A percentile compares a stretch with the other conserved stretches of the same genome.
Evolutionary conservation across 2,888 invertebrate genomes (phyloP).

Genomic region (Lycophotia porphyrea): DNA sequence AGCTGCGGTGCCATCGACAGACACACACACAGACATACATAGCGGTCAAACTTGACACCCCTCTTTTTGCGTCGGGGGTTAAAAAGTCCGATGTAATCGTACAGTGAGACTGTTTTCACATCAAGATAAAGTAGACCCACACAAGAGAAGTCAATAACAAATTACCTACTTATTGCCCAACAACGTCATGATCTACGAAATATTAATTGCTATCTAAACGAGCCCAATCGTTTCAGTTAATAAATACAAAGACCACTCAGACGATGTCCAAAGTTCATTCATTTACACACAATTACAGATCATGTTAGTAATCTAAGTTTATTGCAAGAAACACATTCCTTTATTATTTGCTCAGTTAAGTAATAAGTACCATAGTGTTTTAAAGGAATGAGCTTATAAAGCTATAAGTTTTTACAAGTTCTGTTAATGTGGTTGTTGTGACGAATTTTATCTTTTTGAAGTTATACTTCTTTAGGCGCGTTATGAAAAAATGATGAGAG

Average conservation of each 20-base stretch:
- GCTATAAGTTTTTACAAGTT: neutral
- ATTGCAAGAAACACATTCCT: conserved; percentile 11
- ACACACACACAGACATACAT: too few species aligned
- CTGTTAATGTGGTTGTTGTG: conserved; percentile 3
- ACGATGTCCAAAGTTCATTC: conserved; percentile 45
- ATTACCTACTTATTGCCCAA: neutral
- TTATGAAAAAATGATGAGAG: too few species aligned
- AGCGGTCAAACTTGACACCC: too few species aligned
- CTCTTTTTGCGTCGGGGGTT: too few species aligned
- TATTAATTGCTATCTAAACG: conserved; percentile 25
- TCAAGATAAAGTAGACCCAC: neutral
- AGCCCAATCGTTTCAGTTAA: conserved; percentile 9
- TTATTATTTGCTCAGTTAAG: neutral
- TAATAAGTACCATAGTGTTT: neutral
- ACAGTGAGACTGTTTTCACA: neutral
- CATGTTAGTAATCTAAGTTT: conserved; percentile 36
- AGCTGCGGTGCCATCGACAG: too few species aligned
- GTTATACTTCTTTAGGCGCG: too few species aligned
- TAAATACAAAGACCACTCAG: conserved; percentile 27
- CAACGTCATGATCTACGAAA: neutral
- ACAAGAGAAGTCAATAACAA: neutral
- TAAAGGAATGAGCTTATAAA: neutral
- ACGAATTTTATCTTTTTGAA: conserved; percentile 15
- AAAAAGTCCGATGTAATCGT: neutral
- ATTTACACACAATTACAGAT: conserved; percentile 21